Conservation (phyloP, 2,113 vertebrate genomes). For the Hydropotes inermis region DNA sequence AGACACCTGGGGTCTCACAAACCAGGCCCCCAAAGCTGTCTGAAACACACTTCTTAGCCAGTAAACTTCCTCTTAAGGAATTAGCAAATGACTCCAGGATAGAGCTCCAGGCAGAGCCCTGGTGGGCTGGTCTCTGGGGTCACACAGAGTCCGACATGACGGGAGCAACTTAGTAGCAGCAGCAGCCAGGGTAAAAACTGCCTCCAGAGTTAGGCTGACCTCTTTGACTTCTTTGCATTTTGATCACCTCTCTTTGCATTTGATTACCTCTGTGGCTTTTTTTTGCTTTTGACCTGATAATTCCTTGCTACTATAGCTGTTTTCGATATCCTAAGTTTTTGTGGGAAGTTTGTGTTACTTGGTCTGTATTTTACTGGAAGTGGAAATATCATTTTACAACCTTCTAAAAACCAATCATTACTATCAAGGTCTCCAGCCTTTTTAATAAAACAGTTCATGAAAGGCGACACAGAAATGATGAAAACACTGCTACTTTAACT, state of each 20-base stretch:
- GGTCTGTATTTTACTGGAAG: not conserved
- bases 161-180: too few species aligned
- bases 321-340: not conserved
- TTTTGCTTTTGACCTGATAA: not conserved
- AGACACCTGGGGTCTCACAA: not conserved
- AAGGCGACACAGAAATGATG: not conserved
- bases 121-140: too few species aligned
- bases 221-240: not conserved
- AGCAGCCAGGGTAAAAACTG: not conserved
- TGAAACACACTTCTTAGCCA: not conserved
- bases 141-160: too few species aligned
- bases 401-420: not conserved
- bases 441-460: not conserved
- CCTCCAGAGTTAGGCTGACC: not conserved
- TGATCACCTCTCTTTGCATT: not conserved
- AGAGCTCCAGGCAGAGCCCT: too few species aligned
- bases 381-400: not conserved
- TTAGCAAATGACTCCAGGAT: not conserved
- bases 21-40: not conserved
- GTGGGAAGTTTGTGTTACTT: not conserved
- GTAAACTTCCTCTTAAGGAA: not conserved
- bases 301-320: not conserved
- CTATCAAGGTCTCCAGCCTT: not conserved
- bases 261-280: not conserved
- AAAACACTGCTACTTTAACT: not conserved